Base-by-base conservation (phyloP, 2,888 invertebrate genomes). In the Andrena camellia region DNA sequence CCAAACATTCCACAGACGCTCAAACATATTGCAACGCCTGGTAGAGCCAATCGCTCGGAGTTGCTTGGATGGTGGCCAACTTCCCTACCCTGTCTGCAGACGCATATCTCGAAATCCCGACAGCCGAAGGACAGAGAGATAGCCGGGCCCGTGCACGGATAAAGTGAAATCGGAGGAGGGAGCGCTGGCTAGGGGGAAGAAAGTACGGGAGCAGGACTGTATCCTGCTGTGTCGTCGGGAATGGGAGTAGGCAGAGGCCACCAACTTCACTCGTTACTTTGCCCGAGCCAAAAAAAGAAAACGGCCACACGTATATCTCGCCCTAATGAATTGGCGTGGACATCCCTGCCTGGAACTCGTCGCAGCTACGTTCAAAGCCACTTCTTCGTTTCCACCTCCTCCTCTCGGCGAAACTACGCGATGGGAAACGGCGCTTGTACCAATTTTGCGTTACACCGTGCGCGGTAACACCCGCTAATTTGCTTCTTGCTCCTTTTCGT, bases 1-100 rank as follows among this genome's bases (percentile, higher is more conserved):
- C 69, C 85, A 83, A 89, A 90, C 88, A 90, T 90, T 90, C 88
- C 89, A 85, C 83, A 84, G 83, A 86, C 75, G 86, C 73, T 81
- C 81, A 77, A 86, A 81, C 90, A 84, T 87, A 78, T 86, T 88
- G 88, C 88, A 81, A 82, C 83, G 79, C 63, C 82, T 76, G 72
- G 70, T 69, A 73, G 81, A 91, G 90, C 91, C 91, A 92, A 92
- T 93, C 92, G 92, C 87, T 91, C 82, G 86, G 90, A 92, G 91
- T 92, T 91, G 90, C 89, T 92, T 93, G 93, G 93, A 92, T 85
- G 75, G 75, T 50, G 74, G 93, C 93, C 93, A 93, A 90, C 87
- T 92, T 83, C 84, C 86, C 82, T 89, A 87, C 86, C 83, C 87
- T 83, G 84, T 90, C 88, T 86, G 87, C 88, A 86, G 88, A 87